Percentiles rank a stretch among this genome's conserved stretches.
These are phyloP conservation scores for Helogale parvula DNA, from an alignment of 2,113 vertebrate species.

Conservation along the genomic window DNA sequence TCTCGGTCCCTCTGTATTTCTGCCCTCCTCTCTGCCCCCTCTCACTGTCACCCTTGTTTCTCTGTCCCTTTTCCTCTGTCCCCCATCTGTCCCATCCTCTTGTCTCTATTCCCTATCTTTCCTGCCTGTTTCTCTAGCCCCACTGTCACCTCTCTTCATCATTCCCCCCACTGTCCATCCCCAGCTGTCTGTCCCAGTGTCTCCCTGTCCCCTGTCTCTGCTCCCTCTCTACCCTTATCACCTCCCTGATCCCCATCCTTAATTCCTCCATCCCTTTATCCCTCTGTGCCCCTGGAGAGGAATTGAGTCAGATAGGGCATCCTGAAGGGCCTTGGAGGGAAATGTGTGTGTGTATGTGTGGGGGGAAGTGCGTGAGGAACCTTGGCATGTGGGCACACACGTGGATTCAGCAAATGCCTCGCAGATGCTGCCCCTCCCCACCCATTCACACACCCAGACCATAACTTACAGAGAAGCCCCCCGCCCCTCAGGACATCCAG, in stretches of 20 bases:
- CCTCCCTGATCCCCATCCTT: background rate
- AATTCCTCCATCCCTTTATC: background rate
- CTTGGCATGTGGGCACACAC: constrained; percentile 53
- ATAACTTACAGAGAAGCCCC: background rate
- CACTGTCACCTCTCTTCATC: background rate
- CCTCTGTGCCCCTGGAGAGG: constrained; percentile 10
- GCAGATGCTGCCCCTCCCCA: background rate
- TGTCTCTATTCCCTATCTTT: background rate
- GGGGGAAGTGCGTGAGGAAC: background rate
- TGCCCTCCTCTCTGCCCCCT: background rate
- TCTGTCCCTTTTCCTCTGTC: constrained; percentile 11
- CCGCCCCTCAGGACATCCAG: background rate
- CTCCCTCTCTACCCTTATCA: background rate
- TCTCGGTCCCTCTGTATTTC: background rate
- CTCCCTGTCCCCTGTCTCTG: background rate
- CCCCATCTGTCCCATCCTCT: background rate
- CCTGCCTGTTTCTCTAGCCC: background rate
- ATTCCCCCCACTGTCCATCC: background rate
- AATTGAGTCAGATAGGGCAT: background rate
- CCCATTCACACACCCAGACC: constrained; percentile 22
- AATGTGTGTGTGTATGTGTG: background rate
- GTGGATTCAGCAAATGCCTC: constrained; percentile 53
- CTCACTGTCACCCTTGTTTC: constrained; percentile 13
- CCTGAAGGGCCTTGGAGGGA: background rate
- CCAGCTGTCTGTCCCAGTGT: background rate